Percentiles rank a stretch among this genome's conserved stretches.
Evolutionary conservation across 2,888 invertebrate species (phyloP).

Genomic region (Catocala sponsa): DNA sequence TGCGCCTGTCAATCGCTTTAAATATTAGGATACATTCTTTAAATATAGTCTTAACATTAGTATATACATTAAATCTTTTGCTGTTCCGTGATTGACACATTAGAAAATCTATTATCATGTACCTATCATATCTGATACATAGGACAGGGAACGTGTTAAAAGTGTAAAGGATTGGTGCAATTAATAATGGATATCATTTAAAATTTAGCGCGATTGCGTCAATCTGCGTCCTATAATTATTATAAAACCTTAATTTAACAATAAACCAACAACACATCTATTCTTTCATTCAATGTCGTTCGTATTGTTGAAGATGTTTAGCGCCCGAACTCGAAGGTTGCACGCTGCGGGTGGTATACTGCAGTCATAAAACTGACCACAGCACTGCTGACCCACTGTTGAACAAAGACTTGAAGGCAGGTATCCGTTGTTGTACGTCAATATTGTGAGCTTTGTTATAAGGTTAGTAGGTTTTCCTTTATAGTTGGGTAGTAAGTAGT

Average conservation of each 20-base stretch:
- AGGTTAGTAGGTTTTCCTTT: constrained; percentile 9
- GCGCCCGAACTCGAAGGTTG: constrained; percentile 57
- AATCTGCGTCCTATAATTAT: no score
- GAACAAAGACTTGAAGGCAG: constrained; percentile 48
- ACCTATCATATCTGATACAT: no score
- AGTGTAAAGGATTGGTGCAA: no score
- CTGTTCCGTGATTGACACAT: no score
- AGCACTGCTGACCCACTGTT: constrained; percentile 66
- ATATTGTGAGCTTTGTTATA: constrained; percentile 15
- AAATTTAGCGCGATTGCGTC: no score
- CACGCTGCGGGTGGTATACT: constrained; percentile 82
- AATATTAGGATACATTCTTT: no score
- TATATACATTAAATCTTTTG: no score
- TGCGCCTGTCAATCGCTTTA: no score
- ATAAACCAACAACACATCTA: constrained; percentile 51
- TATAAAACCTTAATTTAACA: not conserved
- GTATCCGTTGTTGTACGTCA: constrained; percentile 64
- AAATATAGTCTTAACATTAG: no score
- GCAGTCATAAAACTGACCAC: constrained; percentile 76
- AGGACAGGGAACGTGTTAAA: no score
- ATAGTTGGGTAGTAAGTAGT: not conserved
- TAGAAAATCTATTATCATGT: no score
- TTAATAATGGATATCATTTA: no score
- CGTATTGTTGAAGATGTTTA: constrained; percentile 56
- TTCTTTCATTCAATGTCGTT: constrained; percentile 17